A percentile compares a stretch with the other conserved stretches of the same genome.
These are phyloP conservation scores for Misgurnus anguillicaudatus DNA, from an alignment of 2,113 vertebrate species.

Conservation along the genomic window DNA sequence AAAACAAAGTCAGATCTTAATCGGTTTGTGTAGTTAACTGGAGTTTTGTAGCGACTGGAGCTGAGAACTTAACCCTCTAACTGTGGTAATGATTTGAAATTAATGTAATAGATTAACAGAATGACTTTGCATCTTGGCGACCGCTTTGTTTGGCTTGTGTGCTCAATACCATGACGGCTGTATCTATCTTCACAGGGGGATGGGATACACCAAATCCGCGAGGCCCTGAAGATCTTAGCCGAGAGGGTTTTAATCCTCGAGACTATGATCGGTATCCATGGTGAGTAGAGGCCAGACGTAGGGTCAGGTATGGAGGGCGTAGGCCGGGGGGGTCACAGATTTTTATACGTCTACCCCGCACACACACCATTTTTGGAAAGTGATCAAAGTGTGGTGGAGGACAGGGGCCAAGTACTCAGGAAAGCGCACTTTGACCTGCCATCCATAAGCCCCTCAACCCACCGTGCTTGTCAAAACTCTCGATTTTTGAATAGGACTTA, in stretches of 20 bases:
- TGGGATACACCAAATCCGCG: conserved; percentile 98
- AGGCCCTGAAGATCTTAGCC: conserved; percentile 99
- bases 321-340: conserved; percentile 59
- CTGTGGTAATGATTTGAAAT: conserved; percentile 65
- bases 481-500: conserved; percentile 91
- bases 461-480: conserved; percentile 82
- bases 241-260: conserved; percentile 99
- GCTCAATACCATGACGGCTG: conserved; percentile 86
- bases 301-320: conserved; percentile 68
- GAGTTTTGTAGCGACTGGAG: conserved; percentile 27
- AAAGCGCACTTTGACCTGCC: conserved; percentile 59
- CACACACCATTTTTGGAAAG: conserved; percentile 47
- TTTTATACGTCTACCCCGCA: conserved; percentile 42
- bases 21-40: conserved; percentile 1
- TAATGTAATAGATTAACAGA: conserved; percentile 64
- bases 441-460: conserved; percentile 51
- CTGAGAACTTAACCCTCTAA: conserved; percentile 76
- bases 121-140: conserved; percentile 71
- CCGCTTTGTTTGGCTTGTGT: conserved; percentile 71
- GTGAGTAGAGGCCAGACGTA: conserved; percentile 88
- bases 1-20: neutral
- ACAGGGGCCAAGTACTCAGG: conserved; percentile 63
- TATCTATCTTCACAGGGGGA: conserved; percentile 97
- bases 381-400: conserved; percentile 20
- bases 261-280: conserved; percentile 99